These are phyloP conservation scores for Notechis scutatus DNA, from an alignment of 2,113 vertebrate genomes.

Conservation along the genomic window DNA sequence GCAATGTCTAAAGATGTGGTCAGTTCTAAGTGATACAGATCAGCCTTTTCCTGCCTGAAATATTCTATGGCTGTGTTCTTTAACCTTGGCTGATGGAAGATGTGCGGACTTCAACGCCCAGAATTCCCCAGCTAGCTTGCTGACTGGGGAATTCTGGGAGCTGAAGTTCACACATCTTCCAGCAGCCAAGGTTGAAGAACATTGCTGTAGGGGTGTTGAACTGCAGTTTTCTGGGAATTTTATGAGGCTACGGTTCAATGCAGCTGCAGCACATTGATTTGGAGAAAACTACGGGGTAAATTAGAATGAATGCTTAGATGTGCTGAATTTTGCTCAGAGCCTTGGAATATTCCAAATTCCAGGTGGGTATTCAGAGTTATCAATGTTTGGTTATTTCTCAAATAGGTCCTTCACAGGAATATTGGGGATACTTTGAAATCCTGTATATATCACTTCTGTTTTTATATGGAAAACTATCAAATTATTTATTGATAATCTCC, in stretches of 20 bases:
- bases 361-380: background rate
- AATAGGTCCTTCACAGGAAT: background rate
- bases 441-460: background rate
- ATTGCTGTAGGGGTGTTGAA: background rate
- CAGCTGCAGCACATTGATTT: background rate
- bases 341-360: background rate
- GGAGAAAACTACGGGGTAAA: background rate
- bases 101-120: background rate
- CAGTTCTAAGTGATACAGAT: background rate
- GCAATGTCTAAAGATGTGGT: background rate
- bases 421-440: background rate
- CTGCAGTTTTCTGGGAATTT: background rate
- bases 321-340: background rate
- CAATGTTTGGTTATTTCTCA: background rate
- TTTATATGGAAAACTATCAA: background rate
- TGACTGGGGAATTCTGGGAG: background rate
- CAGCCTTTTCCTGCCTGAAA: background rate
- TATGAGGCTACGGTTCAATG: background rate
- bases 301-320: background rate
- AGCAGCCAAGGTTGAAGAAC: background rate
- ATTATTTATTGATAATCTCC: constrained; percentile 1
- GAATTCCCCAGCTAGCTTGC: background rate
- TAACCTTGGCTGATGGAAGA: background rate
- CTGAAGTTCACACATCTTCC: background rate
- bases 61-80: background rate